Evolutionary conservation across 2,113 vertebrate species (phyloP).

Genomic region (Poeciliopsis occidentalis): DNA sequence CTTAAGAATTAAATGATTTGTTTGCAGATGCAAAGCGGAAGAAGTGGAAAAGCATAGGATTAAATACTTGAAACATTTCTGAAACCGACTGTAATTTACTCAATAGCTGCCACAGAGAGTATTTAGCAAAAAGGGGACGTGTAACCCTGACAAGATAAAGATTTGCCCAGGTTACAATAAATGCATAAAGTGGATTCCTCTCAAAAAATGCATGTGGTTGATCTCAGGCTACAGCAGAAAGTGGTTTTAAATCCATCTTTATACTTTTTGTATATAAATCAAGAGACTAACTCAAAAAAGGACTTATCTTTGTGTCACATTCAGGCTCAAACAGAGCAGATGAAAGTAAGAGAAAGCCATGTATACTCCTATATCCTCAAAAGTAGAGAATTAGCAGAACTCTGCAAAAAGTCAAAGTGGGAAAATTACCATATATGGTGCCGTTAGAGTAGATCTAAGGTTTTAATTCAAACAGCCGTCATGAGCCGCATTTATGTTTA

Average conservation of each 20-base stretch:
- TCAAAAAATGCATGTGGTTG: not conserved
- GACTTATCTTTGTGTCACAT: slow-evolving; percentile 18
- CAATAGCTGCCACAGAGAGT: too few relatives aligned
- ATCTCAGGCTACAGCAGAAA: not conserved
- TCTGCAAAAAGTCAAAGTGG: slow-evolving; percentile 1
- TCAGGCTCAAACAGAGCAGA: not conserved
- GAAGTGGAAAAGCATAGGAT: too few relatives aligned
- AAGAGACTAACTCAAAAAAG: not conserved
- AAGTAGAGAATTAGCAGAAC: slow-evolving; percentile 29
- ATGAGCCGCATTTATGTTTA: not conserved
- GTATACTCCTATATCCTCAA: slow-evolving; percentile 3
- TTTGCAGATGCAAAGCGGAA: too few relatives aligned
- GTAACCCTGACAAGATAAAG: not conserved
- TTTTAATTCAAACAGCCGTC: not conserved
- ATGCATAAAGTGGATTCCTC: not conserved
- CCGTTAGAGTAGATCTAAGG: not conserved
- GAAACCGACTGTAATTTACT: too few relatives aligned
- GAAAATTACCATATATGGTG: slow-evolving; percentile 19
- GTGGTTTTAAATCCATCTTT: not conserved
- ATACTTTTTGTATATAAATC: not conserved
- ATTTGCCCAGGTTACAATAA: not conserved
- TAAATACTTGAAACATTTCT: too few relatives aligned
- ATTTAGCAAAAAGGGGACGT: not conserved
- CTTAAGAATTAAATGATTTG: too few relatives aligned
- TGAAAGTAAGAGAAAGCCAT: slow-evolving; percentile 3